Evolutionary conservation across 2,113 vertebrate genomes (phyloP), one percentile per base, ranked within the genome.

Genomic region (Gopherus evgoodei): DNA sequence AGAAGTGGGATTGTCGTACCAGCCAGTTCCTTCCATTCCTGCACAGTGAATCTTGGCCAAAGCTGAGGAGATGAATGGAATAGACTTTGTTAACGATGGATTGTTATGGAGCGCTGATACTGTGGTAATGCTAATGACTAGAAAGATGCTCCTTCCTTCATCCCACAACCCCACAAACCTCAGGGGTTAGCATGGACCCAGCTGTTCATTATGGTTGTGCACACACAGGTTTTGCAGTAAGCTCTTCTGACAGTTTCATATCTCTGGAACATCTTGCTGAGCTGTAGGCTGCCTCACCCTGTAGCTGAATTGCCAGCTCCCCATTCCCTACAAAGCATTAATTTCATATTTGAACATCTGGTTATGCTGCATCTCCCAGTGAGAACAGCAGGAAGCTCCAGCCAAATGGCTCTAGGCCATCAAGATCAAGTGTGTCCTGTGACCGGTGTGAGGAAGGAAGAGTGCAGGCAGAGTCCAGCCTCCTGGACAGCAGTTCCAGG

Each of bases 161-260:
- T 0, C 81, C 44, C 93, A 11, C 44, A 62, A 47, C 1, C 0
- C 38, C 0, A 1, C 79, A 25, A 22, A 6, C 87, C 69, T 4
- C 47, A 31, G 0, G 2, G 56, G 22, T 16, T 4, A 35, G 8
- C 0, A 0, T 2, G 19, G 38, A 38, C 49, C 86, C 78, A 0
- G 2, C 86, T 4, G 3, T 44, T 13, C 69, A n/a, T 0, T 5
- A 29, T 35, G 59, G 14, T 92, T 47, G 75, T 0, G 2, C 2
- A 0, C 0, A 2, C 49, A 25, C 53, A 13, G 3, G n/a, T 17
- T 80, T 11, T 16, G 56, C 38, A 38, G 0, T 31, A 29, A 79
- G n/a, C 35, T 88, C 65, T n/a, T 88, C 76, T 83, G 50, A 59
- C 81, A 75, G 42, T 10, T n/a, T 14, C 50, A 38, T 13, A 47